These are phyloP conservation scores for Pocillopora damicornis DNA, from an alignment of 64 coral and sea anemone species.

Conservation along the genomic window DNA sequence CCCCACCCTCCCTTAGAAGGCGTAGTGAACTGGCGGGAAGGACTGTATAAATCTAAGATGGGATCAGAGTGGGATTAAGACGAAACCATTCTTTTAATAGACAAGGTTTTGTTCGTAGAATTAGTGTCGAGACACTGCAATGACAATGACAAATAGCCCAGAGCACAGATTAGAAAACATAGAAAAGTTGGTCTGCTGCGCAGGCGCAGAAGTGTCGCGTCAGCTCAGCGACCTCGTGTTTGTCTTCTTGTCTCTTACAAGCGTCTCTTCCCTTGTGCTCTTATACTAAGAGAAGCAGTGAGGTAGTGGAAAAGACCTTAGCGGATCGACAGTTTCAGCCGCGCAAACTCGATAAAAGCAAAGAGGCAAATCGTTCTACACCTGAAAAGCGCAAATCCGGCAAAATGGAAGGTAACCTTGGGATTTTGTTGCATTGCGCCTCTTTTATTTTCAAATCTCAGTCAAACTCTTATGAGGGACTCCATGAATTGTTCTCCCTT, in stretches of 20 bases:
- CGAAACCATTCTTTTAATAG: slow-evolving; percentile 9
- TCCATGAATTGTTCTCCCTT: slow-evolving; percentile 58
- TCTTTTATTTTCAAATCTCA: slow-evolving; percentile 34
- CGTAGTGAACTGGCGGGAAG: slow-evolving; percentile 11
- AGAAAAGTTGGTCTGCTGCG: slow-evolving; percentile 14
- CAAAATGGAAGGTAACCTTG: slow-evolving; percentile 62
- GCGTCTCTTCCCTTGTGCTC: slow-evolving; percentile 68
- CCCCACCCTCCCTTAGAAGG: too few species aligned
- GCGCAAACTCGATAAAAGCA: slow-evolving; percentile 36
- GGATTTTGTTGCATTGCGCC: background rate
- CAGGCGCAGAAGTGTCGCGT: slow-evolving; percentile 16
- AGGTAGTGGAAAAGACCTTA: slow-evolving; percentile 24
- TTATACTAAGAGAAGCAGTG: slow-evolving; percentile 14
- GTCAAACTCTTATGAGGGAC: slow-evolving; percentile 45
- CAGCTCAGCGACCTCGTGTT: slow-evolving; percentile 59
- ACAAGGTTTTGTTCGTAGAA: slow-evolving; percentile 6
- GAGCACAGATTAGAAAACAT: background rate
- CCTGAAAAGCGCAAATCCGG: slow-evolving; percentile 42
- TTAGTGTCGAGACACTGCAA: slow-evolving; percentile 10
- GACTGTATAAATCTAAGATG: background rate
- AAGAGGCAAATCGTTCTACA: slow-evolving; percentile 32
- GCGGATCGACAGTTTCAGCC: slow-evolving; percentile 10
- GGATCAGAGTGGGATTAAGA: background rate
- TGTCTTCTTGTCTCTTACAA: slow-evolving; percentile 59
- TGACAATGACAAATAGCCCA: background rate